phyloP scores from a whole-genome alignment of 2,888 invertebrate species.

The Phyllotreta cruciferae region DNA sequence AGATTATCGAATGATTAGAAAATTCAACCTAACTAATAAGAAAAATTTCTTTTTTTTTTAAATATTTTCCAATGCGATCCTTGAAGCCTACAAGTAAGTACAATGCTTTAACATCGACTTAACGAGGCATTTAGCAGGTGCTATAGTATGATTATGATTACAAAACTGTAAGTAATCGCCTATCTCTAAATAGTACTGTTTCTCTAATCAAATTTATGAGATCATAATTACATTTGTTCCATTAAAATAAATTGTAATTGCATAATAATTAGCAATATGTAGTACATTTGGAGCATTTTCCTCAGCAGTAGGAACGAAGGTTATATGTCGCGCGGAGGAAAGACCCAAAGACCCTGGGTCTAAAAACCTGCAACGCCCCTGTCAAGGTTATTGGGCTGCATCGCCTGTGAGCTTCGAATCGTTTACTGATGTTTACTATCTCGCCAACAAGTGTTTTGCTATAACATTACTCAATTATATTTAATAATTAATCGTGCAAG shows the following conservation, averaged over 20 bases:
- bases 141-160: too few relatives aligned
- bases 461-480: slow-evolving; percentile 47
- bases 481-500: slow-evolving; percentile 24
- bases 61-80: too few relatives aligned
- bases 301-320: slow-evolving; percentile 29
- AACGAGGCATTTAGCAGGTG: too few relatives aligned
- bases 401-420: slow-evolving; percentile 33
- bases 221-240: too few relatives aligned
- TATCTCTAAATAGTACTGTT: too few relatives aligned
- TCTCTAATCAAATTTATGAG: too few relatives aligned
- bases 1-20: slow-evolving; percentile 21
- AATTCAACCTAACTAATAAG: slow-evolving; percentile 12
- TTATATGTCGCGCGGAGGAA: slow-evolving; percentile 34
- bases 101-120: too few relatives aligned
- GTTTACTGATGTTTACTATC: slow-evolving; percentile 17
- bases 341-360: slow-evolving; percentile 31
- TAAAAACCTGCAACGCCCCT: slow-evolving; percentile 38
- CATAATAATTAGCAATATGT: neutral
- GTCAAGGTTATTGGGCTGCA: slow-evolving; percentile 49
- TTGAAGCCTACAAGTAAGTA: too few relatives aligned
- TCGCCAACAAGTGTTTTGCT: slow-evolving; percentile 37
- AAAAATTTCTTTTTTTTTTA: too few relatives aligned
- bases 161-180: too few relatives aligned
- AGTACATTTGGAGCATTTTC: slow-evolving; percentile 32
- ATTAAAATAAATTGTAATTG: too few relatives aligned